Evolutionary conservation across 2,113 vertebrate genomes (phyloP).

Genomic region (Leptodactylus fuscus): DNA sequence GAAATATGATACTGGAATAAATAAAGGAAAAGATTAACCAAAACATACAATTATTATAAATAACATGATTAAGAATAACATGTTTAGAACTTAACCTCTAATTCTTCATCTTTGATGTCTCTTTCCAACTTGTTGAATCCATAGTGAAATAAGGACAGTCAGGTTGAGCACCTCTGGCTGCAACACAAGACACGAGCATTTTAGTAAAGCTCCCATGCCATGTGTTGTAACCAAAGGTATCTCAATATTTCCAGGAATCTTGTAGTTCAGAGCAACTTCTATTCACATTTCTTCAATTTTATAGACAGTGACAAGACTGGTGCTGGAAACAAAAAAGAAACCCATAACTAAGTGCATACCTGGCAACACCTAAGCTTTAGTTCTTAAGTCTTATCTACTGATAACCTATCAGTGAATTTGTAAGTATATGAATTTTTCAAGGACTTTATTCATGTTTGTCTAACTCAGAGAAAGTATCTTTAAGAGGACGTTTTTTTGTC

Average conservation of each 20-base stretch:
- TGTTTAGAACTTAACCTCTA: not conserved
- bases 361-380: not conserved
- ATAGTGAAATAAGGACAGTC: not conserved
- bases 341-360: not conserved
- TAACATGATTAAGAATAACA: not conserved
- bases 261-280: not conserved
- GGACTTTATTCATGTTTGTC: not conserved
- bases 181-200: conserved; percentile 88
- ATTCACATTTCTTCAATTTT: not conserved
- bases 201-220: conserved; percentile 79
- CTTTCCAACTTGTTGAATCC: not conserved
- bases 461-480: not conserved
- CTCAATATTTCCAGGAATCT: conserved; percentile 67
- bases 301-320: not conserved
- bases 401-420: conserved; percentile 25
- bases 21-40: not conserved
- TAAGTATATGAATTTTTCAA: conserved; percentile 14
- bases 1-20: not conserved
- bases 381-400: conserved; percentile 22
- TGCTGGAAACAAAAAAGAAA: not conserved
- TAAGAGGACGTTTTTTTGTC: too few species aligned
- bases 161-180: conserved; percentile 77
- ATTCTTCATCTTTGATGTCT: not conserved
- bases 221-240: conserved; percentile 83
- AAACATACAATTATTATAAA: not conserved